Base-by-base conservation (phyloP, 2,113 vertebrate genomes). In the Murina feae region DNA sequence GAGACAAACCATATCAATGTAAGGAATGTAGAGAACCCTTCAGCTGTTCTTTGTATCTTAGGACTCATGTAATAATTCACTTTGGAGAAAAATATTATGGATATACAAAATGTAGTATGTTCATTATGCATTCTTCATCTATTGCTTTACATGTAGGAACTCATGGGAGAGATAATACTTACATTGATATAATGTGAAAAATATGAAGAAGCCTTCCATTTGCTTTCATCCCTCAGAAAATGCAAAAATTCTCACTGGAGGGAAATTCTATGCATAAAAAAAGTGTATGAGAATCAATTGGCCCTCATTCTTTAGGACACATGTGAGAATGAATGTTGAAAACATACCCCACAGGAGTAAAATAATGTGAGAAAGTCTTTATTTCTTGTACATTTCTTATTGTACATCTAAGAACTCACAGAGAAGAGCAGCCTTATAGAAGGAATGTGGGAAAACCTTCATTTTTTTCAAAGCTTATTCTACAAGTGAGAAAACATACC, bases 291-390 rank as follows among this genome's bases (percentile, higher is more conserved):
- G 76, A 87, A 49, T 12, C 11, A 55, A 16, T 32, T 94, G 8
- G 37, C 11, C 6, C 32, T 78, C 32, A 81, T 79, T 10, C 47
- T 71, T 83, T 72, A 72, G 8, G 9, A 5, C 30, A 74, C 1
- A 65, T 80, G 9, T 95, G 92, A 97, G 92, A 97, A 97, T 80
- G 95, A 76, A 95, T 76, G 83, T 17, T 84, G 58, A 11, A 93
- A 68, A 53, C 86, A 69, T 42, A 49, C 6, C 1, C 32, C n/a
- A 60, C 74, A 16, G 42, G 75, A 72, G 25, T 86, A 94, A 92
- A 91, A 71, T 65, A 60, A 47, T 37, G 30, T 76, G 10, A 92
- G 6, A 93, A 94, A 84, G 6, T 0, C 35, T 66, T 72, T 84
- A 81, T 84, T 80, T 90, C 30, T 72, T 55, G 47, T 47, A 58